These are phyloP conservation scores for Aleiodes testaceus DNA, from an alignment of 2,888 invertebrate genomes.

Conservation along the genomic window DNA sequence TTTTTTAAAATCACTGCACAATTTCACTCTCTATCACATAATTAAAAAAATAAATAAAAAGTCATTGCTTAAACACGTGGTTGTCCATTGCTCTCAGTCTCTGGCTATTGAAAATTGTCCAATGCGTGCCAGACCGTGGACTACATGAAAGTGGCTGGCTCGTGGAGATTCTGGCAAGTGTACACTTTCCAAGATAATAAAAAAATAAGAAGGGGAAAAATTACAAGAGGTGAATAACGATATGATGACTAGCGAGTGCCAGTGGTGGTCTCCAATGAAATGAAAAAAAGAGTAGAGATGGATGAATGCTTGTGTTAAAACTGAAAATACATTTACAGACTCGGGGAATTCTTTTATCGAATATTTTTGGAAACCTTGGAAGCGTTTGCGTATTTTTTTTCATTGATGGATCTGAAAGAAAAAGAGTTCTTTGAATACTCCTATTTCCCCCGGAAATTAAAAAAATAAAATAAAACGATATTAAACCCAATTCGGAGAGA, in stretches of 20 bases:
- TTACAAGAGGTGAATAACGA: conserved; percentile 18
- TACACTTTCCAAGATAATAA: not conserved
- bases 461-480: not conserved
- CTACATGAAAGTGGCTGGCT: conserved; percentile 7
- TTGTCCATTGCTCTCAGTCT: not conserved
- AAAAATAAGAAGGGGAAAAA: not conserved
- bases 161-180: conserved; percentile 7
- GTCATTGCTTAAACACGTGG: conserved; percentile 12
- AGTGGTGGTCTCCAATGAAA: conserved; percentile 1
- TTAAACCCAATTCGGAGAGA: conserved; percentile 25
- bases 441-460: not conserved
- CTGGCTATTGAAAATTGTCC: not conserved
- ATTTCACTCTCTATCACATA: too few relatives aligned
- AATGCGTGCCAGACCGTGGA: not conserved
- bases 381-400: too few relatives aligned
- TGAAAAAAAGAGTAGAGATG: not conserved
- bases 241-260: conserved; percentile 16
- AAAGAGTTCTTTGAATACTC: not conserved
- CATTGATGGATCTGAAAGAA: too few relatives aligned
- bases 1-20: too few relatives aligned
- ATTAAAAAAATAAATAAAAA: not conserved
- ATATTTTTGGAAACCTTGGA: too few relatives aligned
- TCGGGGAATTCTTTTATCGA: too few relatives aligned
- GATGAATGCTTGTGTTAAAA: conserved; percentile 4
- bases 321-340: conserved; percentile 25